Conservation (phyloP, 2,113 vertebrate species). For the Albula goreensis region DNA sequence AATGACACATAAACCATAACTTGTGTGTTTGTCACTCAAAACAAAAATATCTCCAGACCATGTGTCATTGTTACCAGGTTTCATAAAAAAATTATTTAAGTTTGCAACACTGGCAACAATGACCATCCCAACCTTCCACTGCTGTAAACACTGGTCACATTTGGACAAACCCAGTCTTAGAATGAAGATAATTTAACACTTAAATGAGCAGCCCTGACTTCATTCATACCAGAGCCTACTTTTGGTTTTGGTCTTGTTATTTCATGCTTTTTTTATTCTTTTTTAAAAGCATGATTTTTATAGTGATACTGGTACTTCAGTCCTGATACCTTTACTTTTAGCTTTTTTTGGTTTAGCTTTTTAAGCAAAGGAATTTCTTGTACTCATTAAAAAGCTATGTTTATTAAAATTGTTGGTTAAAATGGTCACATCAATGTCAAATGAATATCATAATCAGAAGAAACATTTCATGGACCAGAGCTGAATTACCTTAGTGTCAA, state of each 20-base stretch:
- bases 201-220: background rate
- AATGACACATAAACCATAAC: too few species aligned
- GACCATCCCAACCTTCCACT: background rate
- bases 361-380: background rate
- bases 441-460: too few species aligned
- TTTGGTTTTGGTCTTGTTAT: background rate
- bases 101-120: background rate
- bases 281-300: background rate
- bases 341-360: too few species aligned
- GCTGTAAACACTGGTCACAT: background rate
- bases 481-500: background rate
- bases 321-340: background rate
- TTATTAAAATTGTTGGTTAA: background rate
- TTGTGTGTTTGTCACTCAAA: too few species aligned
- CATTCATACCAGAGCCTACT: background rate
- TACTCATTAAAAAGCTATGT: background rate
- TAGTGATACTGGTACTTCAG: background rate
- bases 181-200: background rate
- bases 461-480: too few species aligned
- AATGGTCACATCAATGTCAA: background rate
- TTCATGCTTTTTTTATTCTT: background rate
- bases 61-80: background rate
- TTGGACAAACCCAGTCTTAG: background rate
- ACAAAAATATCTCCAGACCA: too few species aligned
- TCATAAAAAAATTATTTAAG: background rate